These are phyloP conservation scores for Reticulitermes lucifugus DNA, from an alignment of 2,888 invertebrate species.

Conservation along the genomic window DNA sequence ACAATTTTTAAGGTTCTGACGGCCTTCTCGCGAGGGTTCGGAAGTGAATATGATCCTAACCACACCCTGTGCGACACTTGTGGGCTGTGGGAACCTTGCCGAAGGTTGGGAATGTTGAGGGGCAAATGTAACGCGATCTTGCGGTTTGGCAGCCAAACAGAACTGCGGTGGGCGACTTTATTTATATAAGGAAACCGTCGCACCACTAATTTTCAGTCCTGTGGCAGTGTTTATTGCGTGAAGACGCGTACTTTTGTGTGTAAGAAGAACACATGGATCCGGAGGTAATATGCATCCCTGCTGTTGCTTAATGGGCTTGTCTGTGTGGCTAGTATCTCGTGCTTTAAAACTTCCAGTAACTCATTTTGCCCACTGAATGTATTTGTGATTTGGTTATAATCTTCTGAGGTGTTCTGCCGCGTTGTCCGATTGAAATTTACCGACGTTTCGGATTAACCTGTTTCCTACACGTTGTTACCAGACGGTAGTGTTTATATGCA, in stretches of 20 bases:
- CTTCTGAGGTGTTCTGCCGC: too few species aligned
- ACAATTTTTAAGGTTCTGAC: too few species aligned
- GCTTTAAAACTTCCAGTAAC: too few species aligned
- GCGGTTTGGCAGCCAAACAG: constrained; percentile 42
- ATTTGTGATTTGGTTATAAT: too few species aligned
- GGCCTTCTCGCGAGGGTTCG: too few species aligned
- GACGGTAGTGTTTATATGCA: too few species aligned
- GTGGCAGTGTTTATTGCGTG: background rate
- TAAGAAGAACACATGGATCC: constrained; percentile 23
- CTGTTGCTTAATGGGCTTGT: too few species aligned
- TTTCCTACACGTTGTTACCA: too few species aligned
- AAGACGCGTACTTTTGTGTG: constrained; percentile 13
- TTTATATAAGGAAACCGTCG: constrained; percentile 30
- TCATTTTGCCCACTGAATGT: too few species aligned
- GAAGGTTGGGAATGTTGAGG: constrained; percentile 36
- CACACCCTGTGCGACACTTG: constrained; percentile 13
- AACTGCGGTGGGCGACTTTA: constrained; percentile 18
- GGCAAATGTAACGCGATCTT: constrained; percentile 41
- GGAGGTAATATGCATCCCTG: constrained; percentile 6
- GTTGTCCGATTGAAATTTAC: too few species aligned
- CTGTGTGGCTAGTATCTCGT: too few species aligned
- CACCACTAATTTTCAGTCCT: background rate
- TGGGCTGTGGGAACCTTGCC: constrained; percentile 37
- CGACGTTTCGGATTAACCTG: too few species aligned
- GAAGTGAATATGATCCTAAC: background rate